Percentiles rank a stretch among this genome's conserved stretches.
phyloP scores from a whole-genome alignment of 1,140 invertebrate species.

The Leguminivora glycinivorella region DNA sequence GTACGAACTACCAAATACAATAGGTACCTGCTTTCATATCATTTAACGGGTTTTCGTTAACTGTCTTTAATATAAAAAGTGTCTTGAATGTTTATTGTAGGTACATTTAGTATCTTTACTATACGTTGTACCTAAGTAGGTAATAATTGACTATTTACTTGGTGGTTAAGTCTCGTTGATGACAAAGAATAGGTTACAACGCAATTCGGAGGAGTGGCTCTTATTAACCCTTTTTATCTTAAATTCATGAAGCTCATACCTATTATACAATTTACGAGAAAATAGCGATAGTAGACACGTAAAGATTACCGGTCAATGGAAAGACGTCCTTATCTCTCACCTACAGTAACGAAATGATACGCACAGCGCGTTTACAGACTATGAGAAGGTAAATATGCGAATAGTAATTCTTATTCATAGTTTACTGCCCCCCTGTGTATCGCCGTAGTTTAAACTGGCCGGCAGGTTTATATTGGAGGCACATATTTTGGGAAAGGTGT shows the following conservation, averaged over 20 bases:
- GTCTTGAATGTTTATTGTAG: too few relatives aligned
- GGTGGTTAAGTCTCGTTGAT: not conserved
- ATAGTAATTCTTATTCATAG: not conserved
- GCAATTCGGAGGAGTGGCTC: not conserved
- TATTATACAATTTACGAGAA: not conserved
- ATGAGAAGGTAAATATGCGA: not conserved
- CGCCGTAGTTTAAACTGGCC: too few relatives aligned
- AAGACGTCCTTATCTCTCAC: conserved; percentile 15
- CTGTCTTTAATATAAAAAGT: too few relatives aligned
- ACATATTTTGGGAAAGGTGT: too few relatives aligned
- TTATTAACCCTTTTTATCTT: not conserved
- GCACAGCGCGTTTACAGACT: not conserved
- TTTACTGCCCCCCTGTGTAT: not conserved
- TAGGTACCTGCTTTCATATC: too few relatives aligned
- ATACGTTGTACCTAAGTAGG: too few relatives aligned
- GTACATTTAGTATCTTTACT: too few relatives aligned
- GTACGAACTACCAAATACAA: too few relatives aligned
- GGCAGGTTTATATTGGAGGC: too few relatives aligned
- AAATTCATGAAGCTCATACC: not conserved
- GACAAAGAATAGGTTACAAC: not conserved
- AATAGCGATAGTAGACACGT: not conserved
- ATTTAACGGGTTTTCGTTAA: too few relatives aligned
- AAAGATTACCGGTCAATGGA: conserved; percentile 22
- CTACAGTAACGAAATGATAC: not conserved
- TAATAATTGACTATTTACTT: not conserved